A percentile compares a stretch with the other conserved stretches of the same genome.
These are phyloP conservation scores for Campoletis raptor DNA, from an alignment of 2,888 invertebrate species.

Conservation along the genomic window DNA sequence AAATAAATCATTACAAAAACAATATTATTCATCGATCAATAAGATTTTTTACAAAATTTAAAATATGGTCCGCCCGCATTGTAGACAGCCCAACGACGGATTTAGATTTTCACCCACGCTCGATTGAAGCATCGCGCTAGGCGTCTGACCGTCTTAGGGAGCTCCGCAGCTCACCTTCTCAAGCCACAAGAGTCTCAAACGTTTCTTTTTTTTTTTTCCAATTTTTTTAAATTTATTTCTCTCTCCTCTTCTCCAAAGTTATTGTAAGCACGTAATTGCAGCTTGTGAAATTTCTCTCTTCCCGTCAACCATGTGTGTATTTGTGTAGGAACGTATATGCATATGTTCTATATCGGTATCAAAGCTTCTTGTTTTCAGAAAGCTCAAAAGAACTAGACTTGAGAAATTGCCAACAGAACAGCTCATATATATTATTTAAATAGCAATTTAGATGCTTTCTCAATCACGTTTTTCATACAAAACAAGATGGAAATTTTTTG, in stretches of 20 bases:
- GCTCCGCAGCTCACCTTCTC: constrained; percentile 53
- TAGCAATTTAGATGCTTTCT: constrained; percentile 12
- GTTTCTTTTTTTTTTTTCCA: constrained; percentile 45
- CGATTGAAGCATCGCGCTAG: constrained; percentile 63
- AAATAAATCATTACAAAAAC: not conserved
- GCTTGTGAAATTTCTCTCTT: constrained; percentile 41
- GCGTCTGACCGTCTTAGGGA: constrained; percentile 59
- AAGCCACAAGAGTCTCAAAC: constrained; percentile 55
- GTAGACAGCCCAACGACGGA: constrained; percentile 62
- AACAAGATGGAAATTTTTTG: not conserved
- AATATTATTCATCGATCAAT: not conserved
- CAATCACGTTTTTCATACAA: not conserved
- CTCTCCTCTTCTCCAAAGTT: constrained; percentile 32
- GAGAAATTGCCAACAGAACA: constrained; percentile 60
- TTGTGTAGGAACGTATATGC: not conserved
- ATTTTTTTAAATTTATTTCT: constrained; percentile 15
- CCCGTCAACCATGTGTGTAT: not conserved
- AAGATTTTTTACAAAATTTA: constrained; percentile 18
- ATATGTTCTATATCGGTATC: constrained; percentile 59
- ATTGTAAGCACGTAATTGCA: constrained; percentile 51
- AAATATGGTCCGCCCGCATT: constrained; percentile 45
- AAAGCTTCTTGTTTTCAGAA: constrained; percentile 52
- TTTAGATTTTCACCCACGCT: constrained; percentile 72
- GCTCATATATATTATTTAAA: constrained; percentile 43
- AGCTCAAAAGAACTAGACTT: constrained; percentile 48